A percentile compares a stretch with the other conserved stretches of the same genome.
These are phyloP conservation scores for Colletes collaris DNA, from an alignment of 2,888 invertebrate species.

Conservation along the genomic window DNA sequence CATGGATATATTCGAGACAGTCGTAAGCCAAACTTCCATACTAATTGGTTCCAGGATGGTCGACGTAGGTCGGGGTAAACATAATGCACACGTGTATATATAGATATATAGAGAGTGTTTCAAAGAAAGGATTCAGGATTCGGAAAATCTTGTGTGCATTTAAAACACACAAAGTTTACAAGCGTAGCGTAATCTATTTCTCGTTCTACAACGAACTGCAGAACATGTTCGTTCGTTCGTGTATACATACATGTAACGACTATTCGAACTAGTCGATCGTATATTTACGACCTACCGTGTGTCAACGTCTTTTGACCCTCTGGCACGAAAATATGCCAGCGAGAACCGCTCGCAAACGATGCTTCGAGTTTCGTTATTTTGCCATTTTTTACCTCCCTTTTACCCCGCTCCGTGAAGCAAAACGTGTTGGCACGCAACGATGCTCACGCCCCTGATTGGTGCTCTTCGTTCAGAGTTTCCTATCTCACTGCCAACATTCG, in stretches of 20 bases:
- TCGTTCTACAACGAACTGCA: too few relatives aligned
- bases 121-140: too few relatives aligned
- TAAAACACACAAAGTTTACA: too few relatives aligned
- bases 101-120: too few relatives aligned
- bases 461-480: constrained; percentile 65
- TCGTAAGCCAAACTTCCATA: too few relatives aligned
- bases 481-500: constrained; percentile 60
- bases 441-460: constrained; percentile 75
- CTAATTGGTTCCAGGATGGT: too few relatives aligned
- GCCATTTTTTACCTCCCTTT: constrained; percentile 66
- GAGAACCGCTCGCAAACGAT: constrained; percentile 60
- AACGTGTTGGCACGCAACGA: constrained; percentile 78
- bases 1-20: too few relatives aligned
- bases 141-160: too few relatives aligned
- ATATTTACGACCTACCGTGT: background rate
- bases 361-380: constrained; percentile 71
- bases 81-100: too few relatives aligned
- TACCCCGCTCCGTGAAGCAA: constrained; percentile 73
- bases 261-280: background rate
- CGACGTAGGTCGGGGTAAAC: too few relatives aligned
- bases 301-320: constrained; percentile 28
- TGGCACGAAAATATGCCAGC: constrained; percentile 63
- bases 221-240: too few relatives aligned
- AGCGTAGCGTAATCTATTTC: too few relatives aligned
- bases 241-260: background rate